phyloP scores from a whole-genome alignment of 2,113 vertebrate genomes.

The Pholis gunnellus region DNA sequence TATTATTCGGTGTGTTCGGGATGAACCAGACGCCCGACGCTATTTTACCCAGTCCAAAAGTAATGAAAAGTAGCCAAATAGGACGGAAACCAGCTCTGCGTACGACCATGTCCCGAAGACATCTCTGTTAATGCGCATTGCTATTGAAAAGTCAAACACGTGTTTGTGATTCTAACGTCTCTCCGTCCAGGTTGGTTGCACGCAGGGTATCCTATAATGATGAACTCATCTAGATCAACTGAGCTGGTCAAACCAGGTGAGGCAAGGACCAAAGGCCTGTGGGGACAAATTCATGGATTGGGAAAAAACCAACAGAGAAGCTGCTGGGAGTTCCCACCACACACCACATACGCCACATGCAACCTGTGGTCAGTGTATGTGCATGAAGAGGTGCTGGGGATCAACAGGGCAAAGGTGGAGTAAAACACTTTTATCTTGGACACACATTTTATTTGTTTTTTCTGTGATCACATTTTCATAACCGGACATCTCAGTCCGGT shows the following conservation, averaged over 20 bases:
- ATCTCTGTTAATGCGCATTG: too few relatives aligned
- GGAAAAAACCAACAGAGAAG: slow-evolving; percentile 87
- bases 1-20: too few relatives aligned
- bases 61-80: too few relatives aligned
- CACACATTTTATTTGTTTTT: background rate
- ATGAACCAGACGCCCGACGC: too few relatives aligned
- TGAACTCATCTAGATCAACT: background rate
- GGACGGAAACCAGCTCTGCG: too few relatives aligned
- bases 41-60: too few relatives aligned
- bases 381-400: slow-evolving; percentile 74
- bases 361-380: slow-evolving; percentile 89
- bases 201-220: slow-evolving; percentile 85
- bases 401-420: slow-evolving; percentile 66
- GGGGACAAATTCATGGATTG: slow-evolving; percentile 80
- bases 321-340: slow-evolving; percentile 84
- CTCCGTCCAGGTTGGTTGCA: slow-evolving; percentile 85
- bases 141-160: too few relatives aligned
- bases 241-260: slow-evolving; percentile 37
- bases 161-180: background rate
- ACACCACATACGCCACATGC: slow-evolving; percentile 87
- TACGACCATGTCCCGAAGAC: too few relatives aligned
- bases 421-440: background rate
- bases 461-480: background rate
- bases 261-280: slow-evolving; percentile 48
- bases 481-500: background rate